These are phyloP conservation scores for Centropus unirufus DNA, from an alignment of 2,113 vertebrate species.

Conservation along the genomic window DNA sequence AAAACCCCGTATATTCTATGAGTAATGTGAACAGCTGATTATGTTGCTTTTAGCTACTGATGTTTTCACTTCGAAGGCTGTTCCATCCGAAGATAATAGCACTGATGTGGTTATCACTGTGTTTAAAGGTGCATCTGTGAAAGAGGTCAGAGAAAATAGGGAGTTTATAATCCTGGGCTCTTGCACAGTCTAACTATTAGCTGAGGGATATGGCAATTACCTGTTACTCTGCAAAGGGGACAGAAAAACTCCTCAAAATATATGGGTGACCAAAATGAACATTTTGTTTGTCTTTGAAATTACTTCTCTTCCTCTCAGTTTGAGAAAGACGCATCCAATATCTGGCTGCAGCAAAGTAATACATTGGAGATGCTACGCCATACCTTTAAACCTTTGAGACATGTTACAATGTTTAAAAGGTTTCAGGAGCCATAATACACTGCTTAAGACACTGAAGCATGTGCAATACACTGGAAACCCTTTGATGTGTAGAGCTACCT, in stretches of 20 bases:
- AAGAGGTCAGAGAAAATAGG: constrained; percentile 7
- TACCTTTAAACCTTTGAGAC: background rate
- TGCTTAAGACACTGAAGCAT: background rate
- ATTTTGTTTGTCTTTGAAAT: constrained; percentile 4
- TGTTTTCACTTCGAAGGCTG: background rate
- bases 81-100: background rate
- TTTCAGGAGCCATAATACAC: background rate
- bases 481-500: background rate
- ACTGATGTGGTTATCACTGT: background rate
- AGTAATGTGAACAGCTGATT: constrained; percentile 9
- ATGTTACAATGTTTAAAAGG: background rate
- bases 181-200: background rate
- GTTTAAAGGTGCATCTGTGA: background rate
- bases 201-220: background rate
- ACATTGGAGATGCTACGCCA: background rate
- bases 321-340: background rate
- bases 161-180: background rate
- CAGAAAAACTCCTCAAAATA: background rate
- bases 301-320: background rate
- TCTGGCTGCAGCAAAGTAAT: background rate
- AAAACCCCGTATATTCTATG: background rate
- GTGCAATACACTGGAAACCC: background rate
- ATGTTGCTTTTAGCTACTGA: background rate
- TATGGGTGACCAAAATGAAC: background rate
- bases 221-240: background rate